These are phyloP conservation scores for Typhlichthys eigenmanni DNA, from an alignment of 2,797 vertebrate species.

Conservation along the genomic window DNA sequence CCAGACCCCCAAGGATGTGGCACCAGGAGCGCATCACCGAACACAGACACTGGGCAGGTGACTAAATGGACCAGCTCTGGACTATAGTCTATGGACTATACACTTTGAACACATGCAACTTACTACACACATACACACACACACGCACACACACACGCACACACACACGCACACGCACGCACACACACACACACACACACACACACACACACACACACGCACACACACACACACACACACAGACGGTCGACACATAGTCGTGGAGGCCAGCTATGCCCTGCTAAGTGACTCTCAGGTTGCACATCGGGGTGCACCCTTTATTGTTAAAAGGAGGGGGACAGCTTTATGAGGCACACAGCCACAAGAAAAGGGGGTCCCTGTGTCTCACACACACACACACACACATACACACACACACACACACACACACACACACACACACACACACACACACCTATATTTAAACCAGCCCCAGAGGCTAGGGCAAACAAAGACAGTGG, in stretches of 20 bases:
- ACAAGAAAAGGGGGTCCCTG: conserved; percentile 34
- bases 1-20: no score
- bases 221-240: conserved; percentile 6
- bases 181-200: not conserved
- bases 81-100: no score
- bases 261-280: conserved; percentile 10
- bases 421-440: no score
- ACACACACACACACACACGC: conserved; percentile 3
- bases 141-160: no score
- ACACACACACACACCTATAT: no score
- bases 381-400: not conserved
- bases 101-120: no score
- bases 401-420: not conserved
- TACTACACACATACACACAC: not conserved
- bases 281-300: conserved; percentile 23
- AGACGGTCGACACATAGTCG: not conserved
- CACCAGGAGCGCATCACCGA: no score
- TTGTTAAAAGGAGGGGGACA: conserved; percentile 1
- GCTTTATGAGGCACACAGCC: conserved; percentile 47
- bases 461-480: conserved; percentile 79
- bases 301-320: conserved; percentile 4
- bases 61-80: no score
- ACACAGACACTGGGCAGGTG: no score
- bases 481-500: conserved; percentile 86
- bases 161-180: no score